phyloP scores from a whole-genome alignment of 2,797 vertebrate genomes.

The Graptemys geographica region DNA sequence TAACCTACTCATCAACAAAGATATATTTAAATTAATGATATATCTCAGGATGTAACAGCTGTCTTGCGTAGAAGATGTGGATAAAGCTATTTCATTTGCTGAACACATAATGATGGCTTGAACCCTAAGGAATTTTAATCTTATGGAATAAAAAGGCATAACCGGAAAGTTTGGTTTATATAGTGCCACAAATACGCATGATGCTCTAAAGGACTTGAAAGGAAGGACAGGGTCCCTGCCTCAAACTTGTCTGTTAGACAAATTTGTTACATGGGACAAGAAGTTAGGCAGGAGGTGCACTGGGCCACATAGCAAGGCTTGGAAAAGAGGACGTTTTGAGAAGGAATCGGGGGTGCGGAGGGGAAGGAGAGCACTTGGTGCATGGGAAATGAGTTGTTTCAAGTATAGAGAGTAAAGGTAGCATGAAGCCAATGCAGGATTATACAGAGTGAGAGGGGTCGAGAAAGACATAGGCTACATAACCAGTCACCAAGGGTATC shows the following conservation, averaged over 20 bases:
- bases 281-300: not conserved
- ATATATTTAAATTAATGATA: not conserved
- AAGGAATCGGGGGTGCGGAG: not conserved
- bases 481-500: not conserved
- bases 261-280: not conserved
- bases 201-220: not conserved
- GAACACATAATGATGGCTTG: not conserved
- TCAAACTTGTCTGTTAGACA: not conserved
- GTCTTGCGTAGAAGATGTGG: not conserved
- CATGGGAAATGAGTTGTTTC: not conserved
- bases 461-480: not conserved
- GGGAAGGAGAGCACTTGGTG: not conserved
- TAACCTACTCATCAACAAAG: not conserved
- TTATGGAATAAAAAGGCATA: not conserved
- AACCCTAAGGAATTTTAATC: constrained; percentile 16
- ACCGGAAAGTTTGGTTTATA: not conserved
- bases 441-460: not conserved
- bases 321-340: not conserved
- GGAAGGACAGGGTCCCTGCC: not conserved
- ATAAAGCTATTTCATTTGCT: not conserved
- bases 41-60: constrained; percentile 15
- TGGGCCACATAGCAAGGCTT: not conserved
- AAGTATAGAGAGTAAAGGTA: not conserved
- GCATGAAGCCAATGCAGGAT: not conserved
- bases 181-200: not conserved